These are phyloP conservation scores for Ciconia stormi DNA, from an alignment of 2,113 vertebrate species.

Conservation along the genomic window DNA sequence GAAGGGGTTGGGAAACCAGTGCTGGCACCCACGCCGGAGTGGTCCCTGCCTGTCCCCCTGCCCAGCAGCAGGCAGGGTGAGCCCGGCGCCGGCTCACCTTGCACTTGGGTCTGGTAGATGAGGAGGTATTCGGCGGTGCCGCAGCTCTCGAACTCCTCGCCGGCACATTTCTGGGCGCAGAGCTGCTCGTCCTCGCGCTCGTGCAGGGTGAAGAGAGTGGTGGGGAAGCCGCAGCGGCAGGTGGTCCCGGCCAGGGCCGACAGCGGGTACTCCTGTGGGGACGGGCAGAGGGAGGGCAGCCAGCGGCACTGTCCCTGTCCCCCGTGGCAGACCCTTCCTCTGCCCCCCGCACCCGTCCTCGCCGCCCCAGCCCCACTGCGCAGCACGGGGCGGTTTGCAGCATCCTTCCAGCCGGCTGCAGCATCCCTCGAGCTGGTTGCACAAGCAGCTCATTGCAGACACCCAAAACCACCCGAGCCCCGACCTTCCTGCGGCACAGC, in stretches of 20 bases:
- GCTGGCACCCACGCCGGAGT: rapidly evolving
- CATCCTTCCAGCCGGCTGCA: too few relatives aligned
- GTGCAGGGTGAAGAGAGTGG: slow-evolving; percentile 88
- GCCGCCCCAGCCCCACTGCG: rapidly evolving
- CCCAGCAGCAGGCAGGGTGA: rapidly evolving
- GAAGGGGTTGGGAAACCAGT: rapidly evolving
- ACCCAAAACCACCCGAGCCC: not conserved
- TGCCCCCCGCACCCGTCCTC: rapidly evolving
- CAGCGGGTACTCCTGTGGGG: slow-evolving; percentile 86
- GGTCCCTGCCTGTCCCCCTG: not conserved
- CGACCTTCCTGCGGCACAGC: not conserved
- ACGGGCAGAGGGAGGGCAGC: rapidly evolving
- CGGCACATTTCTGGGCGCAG: slow-evolving; percentile 85
- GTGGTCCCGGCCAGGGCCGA: slow-evolving; percentile 84
- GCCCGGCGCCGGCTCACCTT: slow-evolving; percentile 77
- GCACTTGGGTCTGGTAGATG: slow-evolving; percentile 96
- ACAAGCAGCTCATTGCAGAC: not conserved
- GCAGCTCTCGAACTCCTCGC: slow-evolving; percentile 92
- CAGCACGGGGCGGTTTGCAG: rapidly evolving
- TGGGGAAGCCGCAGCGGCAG: slow-evolving; percentile 92
- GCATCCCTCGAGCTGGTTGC: not conserved
- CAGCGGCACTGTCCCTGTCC: rapidly evolving
- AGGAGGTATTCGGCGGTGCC: slow-evolving; percentile 88
- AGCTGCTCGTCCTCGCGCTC: slow-evolving; percentile 89
- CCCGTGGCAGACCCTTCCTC: rapidly evolving